Base-by-base conservation (phyloP, 2,113 vertebrate species). In the Microtus oregoni region DNA sequence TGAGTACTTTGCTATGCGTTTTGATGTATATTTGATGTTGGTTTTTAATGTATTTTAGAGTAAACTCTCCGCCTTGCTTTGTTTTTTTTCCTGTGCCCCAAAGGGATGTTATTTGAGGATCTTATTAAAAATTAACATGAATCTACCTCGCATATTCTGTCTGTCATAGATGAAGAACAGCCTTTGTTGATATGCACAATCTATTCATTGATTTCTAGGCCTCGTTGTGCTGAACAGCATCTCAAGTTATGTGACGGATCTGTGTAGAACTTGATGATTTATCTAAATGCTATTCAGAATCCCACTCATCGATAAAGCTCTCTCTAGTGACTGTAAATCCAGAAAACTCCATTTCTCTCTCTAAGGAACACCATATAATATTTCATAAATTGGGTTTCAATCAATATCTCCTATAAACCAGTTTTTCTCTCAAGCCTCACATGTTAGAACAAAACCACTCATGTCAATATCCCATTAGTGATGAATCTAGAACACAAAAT, bases 61-160 rank as follows among this genome's bases (percentile, higher is more conserved):
- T 83, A 96, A 95, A 94, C 86, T 67, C 81, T 86, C 81, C 28
- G n/a, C 50, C 83, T 55, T 68, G 81, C 73, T 96, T 44, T 96
- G 83, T 55, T 89, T 63, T 92, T 92, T 88, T 30, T 85, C 41
- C 90, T 88, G 19, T 67, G 19, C 73, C 92, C 91, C 70, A 65
- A 92, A 96, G 95, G 92, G 91, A 94, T 94, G 86, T 91, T 97
- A 96, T 96, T 96, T 96, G 86, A 75, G 78, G 94, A 92, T 96
- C 96, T 94, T 86, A 98, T 98, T 97, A 98, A 98, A 97, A 96
- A 97, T 97, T 98, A 97, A 98, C 24, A 14, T 2, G 24, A 86
- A 67, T 92, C 94, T 92, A 87, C 86, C 96, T 94, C 85, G 73
- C 41, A 67, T 92, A 93, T 35, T 88, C 88, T 97, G 19, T n/a